Percentiles rank a stretch among this genome's conserved stretches.
These are phyloP conservation scores for Crossaster papposus DNA, from an alignment of 53 echinoderm and acorn worm genomes.

Conservation along the genomic window DNA sequence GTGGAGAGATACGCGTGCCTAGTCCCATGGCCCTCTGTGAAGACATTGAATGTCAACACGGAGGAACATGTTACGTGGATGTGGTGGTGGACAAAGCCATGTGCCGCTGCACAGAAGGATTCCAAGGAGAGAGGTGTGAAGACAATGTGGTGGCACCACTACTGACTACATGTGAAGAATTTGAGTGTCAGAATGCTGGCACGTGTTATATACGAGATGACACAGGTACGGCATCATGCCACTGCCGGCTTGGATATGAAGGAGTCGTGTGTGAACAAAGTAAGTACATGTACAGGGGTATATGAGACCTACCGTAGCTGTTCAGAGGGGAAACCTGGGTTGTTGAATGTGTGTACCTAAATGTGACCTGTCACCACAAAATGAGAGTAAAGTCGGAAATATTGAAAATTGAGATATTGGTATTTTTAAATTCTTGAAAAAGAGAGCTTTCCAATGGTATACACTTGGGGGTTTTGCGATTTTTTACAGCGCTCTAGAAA, in stretches of 20 bases:
- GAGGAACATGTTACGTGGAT: slow-evolving; percentile 57
- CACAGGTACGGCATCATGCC: slow-evolving; percentile 43
- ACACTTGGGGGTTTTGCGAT: no score
- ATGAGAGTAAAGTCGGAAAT: no score
- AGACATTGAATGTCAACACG: slow-evolving; percentile 52
- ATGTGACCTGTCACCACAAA: no score
- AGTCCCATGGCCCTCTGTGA: slow-evolving; percentile 31
- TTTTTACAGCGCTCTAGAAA: no score
- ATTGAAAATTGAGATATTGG: no score
- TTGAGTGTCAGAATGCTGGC: slow-evolving; percentile 53
- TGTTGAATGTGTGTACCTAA: no score
- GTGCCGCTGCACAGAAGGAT: slow-evolving; percentile 62
- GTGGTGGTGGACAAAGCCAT: slow-evolving; percentile 50
- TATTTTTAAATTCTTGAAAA: no score
- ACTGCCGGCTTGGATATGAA: slow-evolving; percentile 50
- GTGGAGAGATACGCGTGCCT: slow-evolving; percentile 12
- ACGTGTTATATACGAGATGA: slow-evolving; percentile 33
- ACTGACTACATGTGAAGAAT: slow-evolving; percentile 30
- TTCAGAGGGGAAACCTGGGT: no score
- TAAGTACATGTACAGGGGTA: slow-evolving; percentile 45
- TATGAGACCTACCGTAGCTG: neutral
- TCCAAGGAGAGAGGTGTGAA: slow-evolving; percentile 62
- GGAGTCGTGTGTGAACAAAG: slow-evolving; percentile 63
- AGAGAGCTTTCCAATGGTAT: no score
- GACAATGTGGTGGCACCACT: neutral